phyloP scores from a whole-genome alignment of 2,797 vertebrate genomes.

The Cossypha polioptera region DNA sequence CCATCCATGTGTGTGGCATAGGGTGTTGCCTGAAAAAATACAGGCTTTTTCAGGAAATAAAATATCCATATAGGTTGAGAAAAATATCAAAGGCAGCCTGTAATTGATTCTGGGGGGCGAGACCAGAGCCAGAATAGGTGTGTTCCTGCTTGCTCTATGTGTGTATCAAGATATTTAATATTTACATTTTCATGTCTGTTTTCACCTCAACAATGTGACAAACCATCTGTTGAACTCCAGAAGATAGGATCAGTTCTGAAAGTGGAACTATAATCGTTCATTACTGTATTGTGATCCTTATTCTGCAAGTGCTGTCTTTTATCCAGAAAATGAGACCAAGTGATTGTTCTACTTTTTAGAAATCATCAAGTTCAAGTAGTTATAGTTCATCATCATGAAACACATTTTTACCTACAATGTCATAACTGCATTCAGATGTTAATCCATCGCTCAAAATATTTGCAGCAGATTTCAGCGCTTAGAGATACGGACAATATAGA shows the following conservation, averaged over 20 bases:
- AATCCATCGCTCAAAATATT: neutral
- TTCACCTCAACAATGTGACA: neutral
- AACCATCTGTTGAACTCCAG: neutral
- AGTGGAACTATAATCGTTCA: neutral
- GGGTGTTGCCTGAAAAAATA: slow-evolving; percentile 77
- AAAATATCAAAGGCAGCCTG: slow-evolving; percentile 58
- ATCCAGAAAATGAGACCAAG: neutral
- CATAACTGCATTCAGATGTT: neutral
- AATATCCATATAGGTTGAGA: slow-evolving; percentile 60
- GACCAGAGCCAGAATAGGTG: slow-evolving; percentile 16
- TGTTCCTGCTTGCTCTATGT: neutral
- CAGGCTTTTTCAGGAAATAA: slow-evolving; percentile 64
- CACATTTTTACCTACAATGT: neutral
- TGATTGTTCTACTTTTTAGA: neutral
- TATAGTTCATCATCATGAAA: neutral
- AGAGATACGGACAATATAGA: neutral
- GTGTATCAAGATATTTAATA: neutral
- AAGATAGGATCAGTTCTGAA: neutral
- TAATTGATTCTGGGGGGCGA: slow-evolving; percentile 3
- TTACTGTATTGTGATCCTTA: neutral
- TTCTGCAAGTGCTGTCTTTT: neutral
- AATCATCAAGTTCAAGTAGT: neutral
- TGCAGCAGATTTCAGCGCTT: neutral
- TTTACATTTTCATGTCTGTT: neutral
- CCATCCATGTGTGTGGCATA: slow-evolving; percentile 77